Conservation (phyloP, 2,888 invertebrate genomes). For the Eurytoma adleriae region DNA sequence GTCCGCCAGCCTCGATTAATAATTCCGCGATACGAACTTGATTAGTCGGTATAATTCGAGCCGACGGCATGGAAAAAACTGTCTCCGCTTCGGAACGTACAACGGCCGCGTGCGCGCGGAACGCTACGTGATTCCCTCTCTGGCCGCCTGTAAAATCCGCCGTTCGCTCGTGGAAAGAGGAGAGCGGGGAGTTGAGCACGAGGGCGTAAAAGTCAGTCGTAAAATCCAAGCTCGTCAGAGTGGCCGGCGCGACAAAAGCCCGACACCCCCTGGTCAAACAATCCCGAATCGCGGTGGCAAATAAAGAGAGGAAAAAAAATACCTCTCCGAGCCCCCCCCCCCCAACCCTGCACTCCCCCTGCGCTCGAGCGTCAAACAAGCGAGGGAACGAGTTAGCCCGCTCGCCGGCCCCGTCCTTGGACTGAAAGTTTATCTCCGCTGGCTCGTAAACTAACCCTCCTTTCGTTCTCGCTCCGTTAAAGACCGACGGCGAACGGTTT, state of each 20-base stretch:
- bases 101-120: too few relatives aligned
- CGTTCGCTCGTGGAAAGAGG: not conserved
- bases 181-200: not conserved
- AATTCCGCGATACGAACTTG: not conserved
- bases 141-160: conserved; percentile 34
- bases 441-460: conserved; percentile 21
- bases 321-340: not conserved
- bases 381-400: conserved; percentile 20
- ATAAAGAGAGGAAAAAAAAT: conserved; percentile 30
- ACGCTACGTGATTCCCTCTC: conserved; percentile 28
- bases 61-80: not conserved
- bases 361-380: conserved; percentile 20
- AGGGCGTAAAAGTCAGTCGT: conserved; percentile 44
- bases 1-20: not conserved
- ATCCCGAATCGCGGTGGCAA: conserved; percentile 35
- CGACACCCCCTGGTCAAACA: conserved; percentile 42
- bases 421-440: conserved; percentile 33
- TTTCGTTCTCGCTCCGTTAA: conserved; percentile 23
- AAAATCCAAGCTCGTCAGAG: conserved; percentile 50
- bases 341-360: too few relatives aligned
- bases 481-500: conserved; percentile 15
- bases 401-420: not conserved
- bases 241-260: conserved; percentile 28
- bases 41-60: conserved; percentile 13
- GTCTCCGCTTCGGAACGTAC: too few relatives aligned